phyloP scores from a whole-genome alignment of 2,113 vertebrate genomes.

The Delphinus delphis region DNA sequence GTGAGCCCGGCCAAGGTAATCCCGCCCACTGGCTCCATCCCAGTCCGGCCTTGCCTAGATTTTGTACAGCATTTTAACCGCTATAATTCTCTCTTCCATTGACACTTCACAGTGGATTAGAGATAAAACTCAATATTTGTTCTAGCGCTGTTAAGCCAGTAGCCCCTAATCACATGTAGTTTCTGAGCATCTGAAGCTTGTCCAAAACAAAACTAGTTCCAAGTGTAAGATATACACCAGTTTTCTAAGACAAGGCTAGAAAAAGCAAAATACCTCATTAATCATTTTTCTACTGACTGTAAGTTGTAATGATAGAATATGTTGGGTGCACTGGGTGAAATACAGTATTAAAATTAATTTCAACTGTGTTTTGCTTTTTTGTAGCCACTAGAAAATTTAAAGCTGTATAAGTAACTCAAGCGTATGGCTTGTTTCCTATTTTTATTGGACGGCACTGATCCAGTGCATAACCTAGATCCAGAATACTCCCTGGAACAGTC shows the following conservation, averaged over 20 bases:
- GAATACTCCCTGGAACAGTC: background rate
- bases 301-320: background rate
- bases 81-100: background rate
- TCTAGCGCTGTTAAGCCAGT: background rate
- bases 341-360: background rate
- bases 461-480: background rate
- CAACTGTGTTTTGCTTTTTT: background rate
- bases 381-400: background rate
- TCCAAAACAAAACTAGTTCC: background rate
- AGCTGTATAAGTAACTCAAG: background rate
- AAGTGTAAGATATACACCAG: background rate
- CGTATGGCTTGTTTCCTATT: background rate
- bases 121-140: background rate
- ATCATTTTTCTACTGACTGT: background rate
- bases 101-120: background rate
- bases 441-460: background rate
- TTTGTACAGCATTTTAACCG: background rate
- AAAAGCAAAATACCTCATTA: background rate
- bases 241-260: background rate
- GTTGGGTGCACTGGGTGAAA: background rate
- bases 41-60: background rate
- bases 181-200: background rate
- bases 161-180: background rate
- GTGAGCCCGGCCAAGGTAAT: background rate
- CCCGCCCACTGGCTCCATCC: background rate